Evolutionary conservation across 2,888 invertebrate species (phyloP).

Genomic region (Pseudoips prasinana): DNA sequence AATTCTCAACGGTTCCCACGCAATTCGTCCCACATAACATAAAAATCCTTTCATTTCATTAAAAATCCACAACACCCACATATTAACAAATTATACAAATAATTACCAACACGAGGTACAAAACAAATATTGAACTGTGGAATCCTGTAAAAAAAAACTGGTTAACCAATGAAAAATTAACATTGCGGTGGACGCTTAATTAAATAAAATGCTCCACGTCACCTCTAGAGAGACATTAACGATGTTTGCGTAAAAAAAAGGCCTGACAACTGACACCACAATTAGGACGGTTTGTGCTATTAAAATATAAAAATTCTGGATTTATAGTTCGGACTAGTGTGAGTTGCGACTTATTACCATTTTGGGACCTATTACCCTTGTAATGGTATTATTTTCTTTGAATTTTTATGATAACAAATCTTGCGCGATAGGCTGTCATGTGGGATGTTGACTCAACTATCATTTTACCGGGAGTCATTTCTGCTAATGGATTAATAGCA

Average conservation of each 20-base stretch:
- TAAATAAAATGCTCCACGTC: slow-evolving; percentile 38
- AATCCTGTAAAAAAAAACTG: slow-evolving; percentile 8
- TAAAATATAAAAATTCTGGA: slow-evolving; percentile 29
- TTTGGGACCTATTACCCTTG: no score
- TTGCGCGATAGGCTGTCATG: no score
- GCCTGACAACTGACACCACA: slow-evolving; percentile 38
- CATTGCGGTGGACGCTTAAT: slow-evolving; percentile 32
- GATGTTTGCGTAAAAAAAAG: slow-evolving; percentile 40
- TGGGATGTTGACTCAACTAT: no score
- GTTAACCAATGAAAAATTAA: slow-evolving; percentile 24
- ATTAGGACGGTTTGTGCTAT: slow-evolving; percentile 36
- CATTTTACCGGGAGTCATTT: no score
- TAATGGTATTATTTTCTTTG: no score
- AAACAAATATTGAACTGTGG: slow-evolving; percentile 14
- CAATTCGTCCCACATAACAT: no score
- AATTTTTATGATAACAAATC: no score
- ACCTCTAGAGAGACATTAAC: slow-evolving; percentile 38
- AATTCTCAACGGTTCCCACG: no score
- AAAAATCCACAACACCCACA: slow-evolving; percentile 2
- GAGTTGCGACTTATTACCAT: slow-evolving; percentile 6
- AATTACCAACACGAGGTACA: not conserved
- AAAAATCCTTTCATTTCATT: no score
- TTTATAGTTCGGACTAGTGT: not conserved
- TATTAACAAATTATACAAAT: slow-evolving; percentile 13
- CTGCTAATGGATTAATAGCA: no score